Evolutionary conservation across 2,797 vertebrate genomes (phyloP).

Genomic region (Forpus xanthops): DNA sequence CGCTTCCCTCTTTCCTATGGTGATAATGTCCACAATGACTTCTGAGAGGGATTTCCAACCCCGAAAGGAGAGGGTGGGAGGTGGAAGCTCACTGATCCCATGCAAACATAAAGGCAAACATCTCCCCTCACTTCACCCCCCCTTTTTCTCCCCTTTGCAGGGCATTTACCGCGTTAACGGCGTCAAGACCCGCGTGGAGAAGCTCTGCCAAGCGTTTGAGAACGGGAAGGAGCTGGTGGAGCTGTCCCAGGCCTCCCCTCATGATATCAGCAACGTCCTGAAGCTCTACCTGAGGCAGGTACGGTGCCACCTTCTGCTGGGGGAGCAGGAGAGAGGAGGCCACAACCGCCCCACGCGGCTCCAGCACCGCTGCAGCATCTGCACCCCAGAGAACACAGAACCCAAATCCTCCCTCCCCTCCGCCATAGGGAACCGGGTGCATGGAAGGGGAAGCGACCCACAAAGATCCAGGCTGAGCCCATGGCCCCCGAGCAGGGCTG

Average conservation of each 20-base stretch:
- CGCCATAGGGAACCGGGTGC: not conserved
- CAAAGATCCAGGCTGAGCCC: not conserved
- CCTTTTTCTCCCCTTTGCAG: constrained; percentile 59
- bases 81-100: rapidly evolving
- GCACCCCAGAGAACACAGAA: not conserved
- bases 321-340: no score
- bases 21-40: not conserved
- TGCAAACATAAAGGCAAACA: rapidly evolving
- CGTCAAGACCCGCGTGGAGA: constrained; percentile 95
- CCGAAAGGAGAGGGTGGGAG: not conserved
- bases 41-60: not conserved
- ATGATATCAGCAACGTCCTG: constrained; percentile 96
- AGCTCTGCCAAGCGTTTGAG: constrained; percentile 97
- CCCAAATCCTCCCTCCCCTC: rapidly evolving
- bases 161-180: constrained; percentile 97
- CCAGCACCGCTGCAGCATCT: not conserved
- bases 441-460: not conserved
- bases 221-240: constrained; percentile 95
- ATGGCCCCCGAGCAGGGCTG: not conserved
- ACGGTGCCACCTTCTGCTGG: not conserved
- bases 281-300: constrained; percentile 98
- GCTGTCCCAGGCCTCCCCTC: constrained; percentile 91
- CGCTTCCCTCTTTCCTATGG: not conserved
- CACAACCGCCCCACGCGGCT: not conserved
- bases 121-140: not conserved